These are phyloP conservation scores for Bos indicus DNA, from an alignment of 2,113 vertebrate genomes.

Conservation along the genomic window DNA sequence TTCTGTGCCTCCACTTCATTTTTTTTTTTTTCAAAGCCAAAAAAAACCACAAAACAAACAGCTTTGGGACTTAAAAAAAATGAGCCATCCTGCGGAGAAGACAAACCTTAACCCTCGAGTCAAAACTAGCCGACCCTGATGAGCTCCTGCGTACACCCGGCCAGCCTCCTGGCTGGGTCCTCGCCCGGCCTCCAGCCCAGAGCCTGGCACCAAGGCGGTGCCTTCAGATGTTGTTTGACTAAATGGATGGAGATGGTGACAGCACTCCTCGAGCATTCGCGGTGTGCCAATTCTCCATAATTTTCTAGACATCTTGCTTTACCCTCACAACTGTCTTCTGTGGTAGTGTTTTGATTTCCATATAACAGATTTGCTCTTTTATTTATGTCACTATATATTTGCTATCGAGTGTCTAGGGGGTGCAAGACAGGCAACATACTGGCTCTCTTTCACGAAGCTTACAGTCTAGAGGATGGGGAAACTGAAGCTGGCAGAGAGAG, in stretches of 20 bases:
- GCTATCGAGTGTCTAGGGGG: neutral
- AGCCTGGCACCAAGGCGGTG: neutral
- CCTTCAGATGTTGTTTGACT: neutral
- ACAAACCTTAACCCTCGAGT: slow-evolving; percentile 1
- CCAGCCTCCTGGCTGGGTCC: neutral
- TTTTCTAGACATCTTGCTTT: neutral
- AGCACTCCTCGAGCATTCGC: neutral
- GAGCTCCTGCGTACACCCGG: neutral
- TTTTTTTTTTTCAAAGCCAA: neutral
- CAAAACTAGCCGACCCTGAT: neutral
- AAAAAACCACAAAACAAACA: neutral
- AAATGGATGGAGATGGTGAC: neutral
- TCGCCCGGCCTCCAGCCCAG: neutral
- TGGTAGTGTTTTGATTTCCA: neutral
- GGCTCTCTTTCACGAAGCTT: neutral
- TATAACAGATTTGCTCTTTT: neutral
- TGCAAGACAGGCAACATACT: neutral
- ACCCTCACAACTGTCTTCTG: neutral
- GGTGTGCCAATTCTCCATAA: neutral
- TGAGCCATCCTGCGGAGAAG: neutral
- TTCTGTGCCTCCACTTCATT: neutral
- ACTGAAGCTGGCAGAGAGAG: neutral
- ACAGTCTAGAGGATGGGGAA: neutral
- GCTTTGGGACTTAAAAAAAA: neutral
- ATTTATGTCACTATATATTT: neutral